phyloP scores from a whole-genome alignment of 2,888 invertebrate genomes.

The Busseola fusca region DNA sequence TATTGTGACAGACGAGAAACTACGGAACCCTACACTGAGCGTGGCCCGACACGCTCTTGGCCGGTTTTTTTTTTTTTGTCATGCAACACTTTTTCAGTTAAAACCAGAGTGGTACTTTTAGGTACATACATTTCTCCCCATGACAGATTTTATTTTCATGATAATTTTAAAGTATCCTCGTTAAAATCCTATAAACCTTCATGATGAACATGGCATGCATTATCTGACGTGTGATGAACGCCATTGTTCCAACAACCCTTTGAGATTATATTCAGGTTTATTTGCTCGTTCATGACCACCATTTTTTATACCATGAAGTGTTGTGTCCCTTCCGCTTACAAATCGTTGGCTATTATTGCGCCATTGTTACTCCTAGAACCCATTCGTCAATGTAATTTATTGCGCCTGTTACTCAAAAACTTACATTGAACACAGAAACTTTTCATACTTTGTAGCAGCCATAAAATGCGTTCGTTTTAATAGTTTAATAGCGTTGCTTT shows the following conservation, averaged over 20 bases:
- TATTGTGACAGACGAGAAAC: too few species aligned
- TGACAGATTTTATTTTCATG: background rate
- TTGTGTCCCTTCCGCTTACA: background rate
- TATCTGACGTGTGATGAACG: constrained; percentile 34
- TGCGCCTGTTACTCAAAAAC: background rate
- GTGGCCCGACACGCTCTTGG: too few species aligned
- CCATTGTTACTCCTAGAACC: too few species aligned
- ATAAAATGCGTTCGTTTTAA: constrained; percentile 31
- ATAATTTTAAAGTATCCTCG: constrained; percentile 13
- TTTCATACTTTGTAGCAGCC: constrained; percentile 13
- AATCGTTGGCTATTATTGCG: background rate
- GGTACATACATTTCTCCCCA: background rate
- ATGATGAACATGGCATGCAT: constrained; percentile 2
- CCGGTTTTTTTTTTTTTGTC: too few species aligned
- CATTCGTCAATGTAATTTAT: background rate
- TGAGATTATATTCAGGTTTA: constrained; percentile 25
- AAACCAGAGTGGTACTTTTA: background rate
- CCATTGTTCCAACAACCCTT: constrained; percentile 30
- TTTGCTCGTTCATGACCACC: background rate
- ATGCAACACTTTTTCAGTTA: too few species aligned
- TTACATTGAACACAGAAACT: constrained; percentile 4
- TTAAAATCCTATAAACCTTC: constrained; percentile 33
- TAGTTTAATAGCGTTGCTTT: constrained; percentile 20
- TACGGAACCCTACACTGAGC: too few species aligned
- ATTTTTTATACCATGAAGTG: constrained; percentile 20